Evolutionary conservation across 2,797 vertebrate genomes (phyloP).

Genomic region (Carcharodon carcharias): DNA sequence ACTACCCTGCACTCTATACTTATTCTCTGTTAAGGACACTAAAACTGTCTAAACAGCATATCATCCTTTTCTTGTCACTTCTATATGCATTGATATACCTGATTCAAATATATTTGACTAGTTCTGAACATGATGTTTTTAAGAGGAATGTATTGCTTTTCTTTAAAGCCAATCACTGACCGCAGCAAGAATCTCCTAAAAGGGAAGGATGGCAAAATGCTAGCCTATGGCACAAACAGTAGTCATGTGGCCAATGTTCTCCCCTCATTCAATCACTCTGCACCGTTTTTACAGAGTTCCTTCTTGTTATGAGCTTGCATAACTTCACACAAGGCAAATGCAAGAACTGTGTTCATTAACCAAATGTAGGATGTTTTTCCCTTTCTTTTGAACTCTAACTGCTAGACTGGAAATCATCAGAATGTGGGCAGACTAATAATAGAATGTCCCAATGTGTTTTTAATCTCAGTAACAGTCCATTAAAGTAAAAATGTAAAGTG

Average conservation of each 20-base stretch:
- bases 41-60: not conserved
- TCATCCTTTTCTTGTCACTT: not conserved
- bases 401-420: not conserved
- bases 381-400: not conserved
- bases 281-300: not conserved
- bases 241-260: not conserved
- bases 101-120: not conserved
- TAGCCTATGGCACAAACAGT: not conserved
- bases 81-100: not conserved
- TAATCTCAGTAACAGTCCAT: not conserved
- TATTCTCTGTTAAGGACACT: not conserved
- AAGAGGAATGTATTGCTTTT: not conserved
- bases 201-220: not conserved
- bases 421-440: not conserved
- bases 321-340: not conserved
- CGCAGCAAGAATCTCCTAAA: not conserved
- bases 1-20: too few relatives aligned
- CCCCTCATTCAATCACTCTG: not conserved
- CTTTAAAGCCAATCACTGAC: not conserved
- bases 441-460: not conserved
- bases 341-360: not conserved
- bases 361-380: not conserved
- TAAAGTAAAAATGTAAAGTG: not conserved
- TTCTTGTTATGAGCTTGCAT: not conserved
- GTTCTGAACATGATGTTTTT: not conserved